Conservation (phyloP, 2,888 invertebrate species). For the Xylophagus ater region DNA sequence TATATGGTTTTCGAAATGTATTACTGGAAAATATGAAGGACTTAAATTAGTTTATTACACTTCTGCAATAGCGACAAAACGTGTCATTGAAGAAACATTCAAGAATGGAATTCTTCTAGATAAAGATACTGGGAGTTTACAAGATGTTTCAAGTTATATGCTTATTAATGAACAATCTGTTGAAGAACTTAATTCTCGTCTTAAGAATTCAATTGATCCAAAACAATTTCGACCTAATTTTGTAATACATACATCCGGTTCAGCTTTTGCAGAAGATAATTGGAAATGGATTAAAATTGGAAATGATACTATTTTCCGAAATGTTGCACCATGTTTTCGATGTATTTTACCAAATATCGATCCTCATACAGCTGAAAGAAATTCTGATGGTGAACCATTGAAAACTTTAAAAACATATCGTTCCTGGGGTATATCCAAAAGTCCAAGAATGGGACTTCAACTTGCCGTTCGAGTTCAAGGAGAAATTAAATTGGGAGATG, state of each 20-base stretch:
- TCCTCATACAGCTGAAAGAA: conserved; percentile 51
- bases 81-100: conserved; percentile 25
- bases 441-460: conserved; percentile 44
- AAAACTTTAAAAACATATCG: conserved; percentile 50
- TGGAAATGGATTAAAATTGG: conserved; percentile 65
- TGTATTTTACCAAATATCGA: conserved; percentile 63
- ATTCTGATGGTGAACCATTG: conserved; percentile 50
- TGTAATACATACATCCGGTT: conserved; percentile 46
- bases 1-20: conserved; percentile 55
- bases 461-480: conserved; percentile 40
- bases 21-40: conserved; percentile 39
- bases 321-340: conserved; percentile 38
- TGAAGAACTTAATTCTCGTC: conserved; percentile 50
- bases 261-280: conserved; percentile 52
- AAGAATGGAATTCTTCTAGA: conserved; percentile 22
- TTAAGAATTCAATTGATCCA: conserved; percentile 42
- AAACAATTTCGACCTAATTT: conserved; percentile 60
- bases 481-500: conserved; percentile 39
- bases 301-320: conserved; percentile 23
- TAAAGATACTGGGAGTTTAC: conserved; percentile 40
- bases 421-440: conserved; percentile 4
- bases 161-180: conserved; percentile 57
- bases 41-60: conserved; percentile 52
- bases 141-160: conserved; percentile 57
- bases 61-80: conserved; percentile 32